These are phyloP conservation scores for Myopa testacea DNA, from an alignment of 2,888 invertebrate species.

Conservation along the genomic window DNA sequence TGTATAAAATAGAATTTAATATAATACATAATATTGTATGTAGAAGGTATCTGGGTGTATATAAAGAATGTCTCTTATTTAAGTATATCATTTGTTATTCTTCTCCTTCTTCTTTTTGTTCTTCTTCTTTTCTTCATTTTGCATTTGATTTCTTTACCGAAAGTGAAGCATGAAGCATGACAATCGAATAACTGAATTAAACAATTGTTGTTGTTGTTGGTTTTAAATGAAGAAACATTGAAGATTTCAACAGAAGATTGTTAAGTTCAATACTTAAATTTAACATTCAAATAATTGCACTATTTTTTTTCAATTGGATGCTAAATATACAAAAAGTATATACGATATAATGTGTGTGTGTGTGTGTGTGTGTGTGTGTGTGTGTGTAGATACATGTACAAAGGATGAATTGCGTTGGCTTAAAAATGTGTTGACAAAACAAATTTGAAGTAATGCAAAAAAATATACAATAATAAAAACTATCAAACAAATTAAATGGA, in stretches of 20 bases:
- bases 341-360: too few relatives aligned
- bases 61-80: conserved; percentile 41
- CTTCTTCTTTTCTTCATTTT: conserved; percentile 4
- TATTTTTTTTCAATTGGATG: conserved; percentile 39
- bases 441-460: too few relatives aligned
- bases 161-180: too few relatives aligned
- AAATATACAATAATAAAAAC: too few relatives aligned
- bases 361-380: too few relatives aligned
- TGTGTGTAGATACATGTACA: too few relatives aligned
- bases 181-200: too few relatives aligned
- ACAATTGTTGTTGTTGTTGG: too few relatives aligned
- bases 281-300: conserved; percentile 60
- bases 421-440: too few relatives aligned
- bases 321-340: too few relatives aligned
- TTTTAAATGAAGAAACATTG: conserved; percentile 20
- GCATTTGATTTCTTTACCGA: not conserved
- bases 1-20: conserved; percentile 44
- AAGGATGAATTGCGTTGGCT: too few relatives aligned
- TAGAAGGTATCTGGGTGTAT: conserved; percentile 45
- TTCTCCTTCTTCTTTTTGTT: not conserved
- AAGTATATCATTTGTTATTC: conserved; percentile 24
- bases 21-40: conserved; percentile 46
- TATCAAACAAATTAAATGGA: too few relatives aligned
- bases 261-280: conserved; percentile 46
- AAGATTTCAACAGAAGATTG: conserved; percentile 10